phyloP scores from a whole-genome alignment of 2,888 invertebrate genomes.

The Laspeyria flexula region DNA sequence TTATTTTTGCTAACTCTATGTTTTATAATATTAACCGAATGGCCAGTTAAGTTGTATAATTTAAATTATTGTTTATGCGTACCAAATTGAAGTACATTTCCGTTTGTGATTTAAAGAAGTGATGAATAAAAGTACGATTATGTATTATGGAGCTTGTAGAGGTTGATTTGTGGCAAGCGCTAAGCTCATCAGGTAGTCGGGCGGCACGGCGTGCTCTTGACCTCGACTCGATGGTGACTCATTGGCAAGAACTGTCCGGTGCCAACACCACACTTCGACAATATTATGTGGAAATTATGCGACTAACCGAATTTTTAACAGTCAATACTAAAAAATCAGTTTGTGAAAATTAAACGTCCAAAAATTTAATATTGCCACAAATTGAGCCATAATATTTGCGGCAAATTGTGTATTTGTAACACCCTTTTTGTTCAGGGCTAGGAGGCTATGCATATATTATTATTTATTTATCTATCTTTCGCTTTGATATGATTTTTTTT shows the following conservation, averaged over 20 bases:
- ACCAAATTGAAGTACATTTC: conserved; percentile 14
- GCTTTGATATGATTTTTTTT: no score
- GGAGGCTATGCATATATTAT: no score
- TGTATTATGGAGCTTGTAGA: conserved; percentile 15
- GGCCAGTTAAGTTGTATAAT: no score
- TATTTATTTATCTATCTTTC: no score
- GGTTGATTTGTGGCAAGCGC: conserved; percentile 65
- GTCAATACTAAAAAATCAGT: not conserved
- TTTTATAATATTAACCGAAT: not conserved
- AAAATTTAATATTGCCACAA: no score
- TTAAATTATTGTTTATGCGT: conserved; percentile 15
- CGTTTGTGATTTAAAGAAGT: conserved; percentile 6
- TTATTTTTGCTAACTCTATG: no score
- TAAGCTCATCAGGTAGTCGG: conserved; percentile 73
- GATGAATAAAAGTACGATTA: conserved; percentile 22
- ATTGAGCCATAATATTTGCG: no score
- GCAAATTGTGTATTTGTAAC: no score
- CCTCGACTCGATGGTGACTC: conserved; percentile 72
- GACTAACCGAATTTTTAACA: conserved; percentile 17
- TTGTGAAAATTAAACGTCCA: no score
- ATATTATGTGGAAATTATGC: conserved; percentile 39
- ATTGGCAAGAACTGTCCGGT: conserved; percentile 50
- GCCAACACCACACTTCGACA: conserved; percentile 42
- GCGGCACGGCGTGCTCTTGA: conserved; percentile 77
- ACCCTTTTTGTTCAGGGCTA: no score